Conservation (phyloP, 1,140 invertebrate species). For the Cyclina sinensis region DNA sequence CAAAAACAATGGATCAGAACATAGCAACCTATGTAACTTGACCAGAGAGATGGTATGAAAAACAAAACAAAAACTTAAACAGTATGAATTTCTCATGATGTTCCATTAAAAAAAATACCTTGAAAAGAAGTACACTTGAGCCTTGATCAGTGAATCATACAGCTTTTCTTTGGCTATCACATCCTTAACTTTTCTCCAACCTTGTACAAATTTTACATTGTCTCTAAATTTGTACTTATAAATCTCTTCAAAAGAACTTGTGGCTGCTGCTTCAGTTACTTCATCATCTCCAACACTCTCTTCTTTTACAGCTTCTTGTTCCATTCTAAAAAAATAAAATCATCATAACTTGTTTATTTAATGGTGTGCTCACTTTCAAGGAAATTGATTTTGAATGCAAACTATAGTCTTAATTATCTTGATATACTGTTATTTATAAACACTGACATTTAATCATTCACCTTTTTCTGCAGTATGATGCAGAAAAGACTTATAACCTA, state of each 20-base stretch:
- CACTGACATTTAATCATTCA: too few relatives aligned
- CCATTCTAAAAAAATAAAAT: not conserved
- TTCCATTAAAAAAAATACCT: too few relatives aligned
- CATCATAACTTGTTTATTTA: not conserved
- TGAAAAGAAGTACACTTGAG: slow-evolving; percentile 50
- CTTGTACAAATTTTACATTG: slow-evolving; percentile 39
- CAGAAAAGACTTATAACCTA: too few relatives aligned
- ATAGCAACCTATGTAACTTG: too few relatives aligned
- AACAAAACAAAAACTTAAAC: too few relatives aligned
- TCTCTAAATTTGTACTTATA: slow-evolving; percentile 49
- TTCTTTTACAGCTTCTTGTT: not conserved
- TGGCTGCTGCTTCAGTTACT: not conserved
- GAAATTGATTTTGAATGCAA: not conserved
- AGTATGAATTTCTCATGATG: too few relatives aligned
- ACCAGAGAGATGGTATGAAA: too few relatives aligned
- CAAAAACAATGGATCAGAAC: too few relatives aligned
- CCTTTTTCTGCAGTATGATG: too few relatives aligned
- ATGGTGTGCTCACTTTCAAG: not conserved
- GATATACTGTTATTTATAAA: too few relatives aligned
- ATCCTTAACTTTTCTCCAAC: slow-evolving; percentile 54
- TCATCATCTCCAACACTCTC: not conserved
- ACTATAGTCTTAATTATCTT: not conserved
- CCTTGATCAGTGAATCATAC: slow-evolving; percentile 44
- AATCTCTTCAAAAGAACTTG: slow-evolving; percentile 10
- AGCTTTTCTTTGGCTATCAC: not conserved